A percentile compares a stretch with the other conserved stretches of the same genome.
Conservation (phyloP, 2,797 vertebrate species). For the Gambusia yucatana region DNA sequence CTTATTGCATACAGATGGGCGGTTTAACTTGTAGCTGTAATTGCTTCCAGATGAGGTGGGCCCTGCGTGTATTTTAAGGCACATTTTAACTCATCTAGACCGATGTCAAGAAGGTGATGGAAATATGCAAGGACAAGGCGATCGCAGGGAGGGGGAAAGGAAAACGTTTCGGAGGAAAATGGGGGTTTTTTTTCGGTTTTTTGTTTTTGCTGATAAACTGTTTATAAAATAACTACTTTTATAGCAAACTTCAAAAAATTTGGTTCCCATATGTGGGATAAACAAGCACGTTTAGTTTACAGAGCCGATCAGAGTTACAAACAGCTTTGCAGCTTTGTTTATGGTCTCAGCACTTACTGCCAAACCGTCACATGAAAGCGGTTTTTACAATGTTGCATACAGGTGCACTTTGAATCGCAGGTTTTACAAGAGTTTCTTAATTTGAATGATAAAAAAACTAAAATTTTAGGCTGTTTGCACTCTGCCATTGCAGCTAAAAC, state of each 20-base stretch:
- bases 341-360: conserved; percentile 45
- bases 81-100: conserved; percentile 60
- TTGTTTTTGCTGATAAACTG: conserved; percentile 12
- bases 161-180: conserved; percentile 38
- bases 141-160: conserved; percentile 8
- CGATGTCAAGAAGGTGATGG: conserved; percentile 25
- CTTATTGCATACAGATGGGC: conserved; percentile 79
- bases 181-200: not conserved
- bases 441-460: conserved; percentile 14
- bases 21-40: conserved; percentile 72
- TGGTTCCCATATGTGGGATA: conserved; percentile 34
- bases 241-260: conserved; percentile 26
- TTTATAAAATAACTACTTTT: conserved; percentile 20
- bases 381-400: conserved; percentile 35
- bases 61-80: conserved; percentile 65
- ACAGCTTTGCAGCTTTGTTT: conserved; percentile 56
- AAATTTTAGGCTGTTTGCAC: conserved; percentile 29
- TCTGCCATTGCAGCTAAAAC: conserved; percentile 41
- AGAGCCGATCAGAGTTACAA: conserved; percentile 42
- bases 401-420: conserved; percentile 51
- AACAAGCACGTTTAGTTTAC: conserved; percentile 42
- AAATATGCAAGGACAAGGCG: conserved; percentile 25
- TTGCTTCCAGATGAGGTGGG: conserved; percentile 71
- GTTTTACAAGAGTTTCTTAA: conserved; percentile 45
- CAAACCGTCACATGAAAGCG: conserved; percentile 43